A percentile compares a stretch with the other conserved stretches of the same genome.
These are phyloP conservation scores for Mionectes macconnelli DNA, from an alignment of 2,113 vertebrate species.

Conservation along the genomic window DNA sequence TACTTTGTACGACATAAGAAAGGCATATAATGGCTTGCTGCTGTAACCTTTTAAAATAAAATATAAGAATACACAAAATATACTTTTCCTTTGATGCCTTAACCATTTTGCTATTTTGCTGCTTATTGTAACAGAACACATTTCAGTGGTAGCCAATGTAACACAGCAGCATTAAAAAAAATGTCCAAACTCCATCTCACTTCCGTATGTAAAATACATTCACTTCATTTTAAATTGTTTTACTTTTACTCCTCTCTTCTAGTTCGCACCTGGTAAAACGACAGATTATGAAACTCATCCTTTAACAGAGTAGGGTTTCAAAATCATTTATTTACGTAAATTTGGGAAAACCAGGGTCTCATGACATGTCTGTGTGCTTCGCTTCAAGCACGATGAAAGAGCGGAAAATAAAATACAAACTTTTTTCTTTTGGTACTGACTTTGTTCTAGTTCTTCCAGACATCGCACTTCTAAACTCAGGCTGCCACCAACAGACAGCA, in stretches of 20 bases:
- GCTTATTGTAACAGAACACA: not conserved
- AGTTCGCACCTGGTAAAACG: not conserved
- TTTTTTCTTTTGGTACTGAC: slow-evolving; percentile 38
- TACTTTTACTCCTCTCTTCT: not conserved
- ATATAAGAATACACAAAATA: not conserved
- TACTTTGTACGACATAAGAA: slow-evolving; percentile 50
- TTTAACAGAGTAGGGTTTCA: not conserved
- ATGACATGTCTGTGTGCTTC: not conserved
- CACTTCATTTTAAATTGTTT: not conserved
- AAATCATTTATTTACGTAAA: slow-evolving; percentile 1
- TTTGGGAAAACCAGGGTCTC: not conserved
- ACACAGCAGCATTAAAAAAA: not conserved
- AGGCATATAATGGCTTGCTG: slow-evolving; percentile 6
- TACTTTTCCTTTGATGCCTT: not conserved
- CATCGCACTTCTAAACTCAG: slow-evolving; percentile 51
- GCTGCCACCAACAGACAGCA: slow-evolving; percentile 71
- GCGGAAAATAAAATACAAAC: slow-evolving; percentile 11
- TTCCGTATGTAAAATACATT: not conserved
- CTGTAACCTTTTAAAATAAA: slow-evolving; percentile 29
- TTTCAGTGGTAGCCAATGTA: not conserved
- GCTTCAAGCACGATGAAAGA: slow-evolving; percentile 4
- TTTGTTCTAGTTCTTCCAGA: slow-evolving; percentile 17
- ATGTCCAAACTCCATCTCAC: not conserved
- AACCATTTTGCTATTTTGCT: not conserved
- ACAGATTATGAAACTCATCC: not conserved